phyloP scores from a whole-genome alignment of 1,140 invertebrate genomes.

The Acyrthosiphon pisum region DNA sequence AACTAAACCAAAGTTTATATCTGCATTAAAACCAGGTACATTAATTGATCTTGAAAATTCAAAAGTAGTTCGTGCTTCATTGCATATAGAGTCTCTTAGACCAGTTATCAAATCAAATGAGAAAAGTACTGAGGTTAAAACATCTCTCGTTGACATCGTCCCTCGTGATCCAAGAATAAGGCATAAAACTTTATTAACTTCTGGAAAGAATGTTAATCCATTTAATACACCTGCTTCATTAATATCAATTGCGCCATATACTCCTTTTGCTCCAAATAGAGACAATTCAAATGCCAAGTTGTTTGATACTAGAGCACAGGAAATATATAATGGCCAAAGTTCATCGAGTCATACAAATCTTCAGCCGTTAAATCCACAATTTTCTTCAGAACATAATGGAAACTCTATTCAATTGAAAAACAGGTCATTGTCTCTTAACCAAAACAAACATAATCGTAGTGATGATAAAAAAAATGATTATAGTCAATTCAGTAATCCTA shows the following conservation, averaged over 20 bases:
- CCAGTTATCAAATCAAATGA: slow-evolving; percentile 21
- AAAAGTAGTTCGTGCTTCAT: slow-evolving; percentile 4
- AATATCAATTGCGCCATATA: not conserved
- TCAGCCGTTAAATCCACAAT: not conserved
- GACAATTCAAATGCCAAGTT: not conserved
- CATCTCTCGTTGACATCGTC: not conserved
- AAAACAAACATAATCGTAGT: not conserved
- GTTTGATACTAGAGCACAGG: not conserved
- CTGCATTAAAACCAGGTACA: slow-evolving; percentile 47
- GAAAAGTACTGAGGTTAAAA: not conserved
- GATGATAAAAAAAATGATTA: not conserved
- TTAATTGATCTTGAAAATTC: slow-evolving; percentile 40
- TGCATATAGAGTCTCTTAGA: slow-evolving; percentile 34
- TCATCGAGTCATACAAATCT: too few species aligned
- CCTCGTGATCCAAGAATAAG: slow-evolving; percentile 43
- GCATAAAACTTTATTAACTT: not conserved
- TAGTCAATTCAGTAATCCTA: not conserved
- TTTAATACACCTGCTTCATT: not conserved
- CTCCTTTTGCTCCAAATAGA: too few species aligned
- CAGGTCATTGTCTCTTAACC: not conserved
- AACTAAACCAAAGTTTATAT: not conserved
- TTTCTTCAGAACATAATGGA: not conserved
- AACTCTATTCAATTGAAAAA: not conserved
- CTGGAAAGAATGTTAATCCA: not conserved
- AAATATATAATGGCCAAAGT: not conserved